Evolutionary conservation across 2,113 vertebrate genomes (phyloP), one percentile per base, ranked within the genome.

Genomic region (Platanista minor): DNA sequence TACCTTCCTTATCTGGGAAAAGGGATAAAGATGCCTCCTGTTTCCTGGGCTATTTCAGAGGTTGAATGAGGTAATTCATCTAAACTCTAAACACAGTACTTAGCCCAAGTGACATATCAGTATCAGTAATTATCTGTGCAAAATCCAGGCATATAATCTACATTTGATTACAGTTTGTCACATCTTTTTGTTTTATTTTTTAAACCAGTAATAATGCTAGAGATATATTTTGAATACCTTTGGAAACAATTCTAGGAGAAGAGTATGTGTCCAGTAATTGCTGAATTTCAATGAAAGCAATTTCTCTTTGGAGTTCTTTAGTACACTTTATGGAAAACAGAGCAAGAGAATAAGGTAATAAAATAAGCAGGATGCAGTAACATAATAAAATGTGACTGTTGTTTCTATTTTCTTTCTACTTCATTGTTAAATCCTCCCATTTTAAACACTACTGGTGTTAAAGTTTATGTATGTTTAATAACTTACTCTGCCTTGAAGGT

Each of bases 281-380:
- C 27, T 49, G 25, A 74, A 69, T 29, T 41, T 7, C 80, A 94
- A 59, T 95, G 62, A 84, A 97, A 96, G 61, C 11, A n/a, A 21
- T 94, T 88, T 87, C 13, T 91, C 66, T 93, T 94, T 84, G 64
- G 90, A 85, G 83, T 94, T 36, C 39, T 85, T 82, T 87, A 52
- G 62, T 64, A 15, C 6, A 78, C 18, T 86, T 87, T 74, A 27
- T 77, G 23, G 41, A 64, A 96, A 83, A 69, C 3, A 82, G 54
- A 72, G 80, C 29, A 93, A 71, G 41, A 74, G 8, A 52, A 4
- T 66, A 83, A 71, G 23, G 10, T 66, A 92, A 90, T 64, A n/a
- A 15, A 92, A 39, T 90, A 87, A 82, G 20, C 1, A 8, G 31
- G 6, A 75, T n/a, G 7, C 20, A 87, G 17, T 92, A 84, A 95